Evolutionary conservation across 2,113 vertebrate species (phyloP).

Genomic region (Haplotaxodon microlepis): DNA sequence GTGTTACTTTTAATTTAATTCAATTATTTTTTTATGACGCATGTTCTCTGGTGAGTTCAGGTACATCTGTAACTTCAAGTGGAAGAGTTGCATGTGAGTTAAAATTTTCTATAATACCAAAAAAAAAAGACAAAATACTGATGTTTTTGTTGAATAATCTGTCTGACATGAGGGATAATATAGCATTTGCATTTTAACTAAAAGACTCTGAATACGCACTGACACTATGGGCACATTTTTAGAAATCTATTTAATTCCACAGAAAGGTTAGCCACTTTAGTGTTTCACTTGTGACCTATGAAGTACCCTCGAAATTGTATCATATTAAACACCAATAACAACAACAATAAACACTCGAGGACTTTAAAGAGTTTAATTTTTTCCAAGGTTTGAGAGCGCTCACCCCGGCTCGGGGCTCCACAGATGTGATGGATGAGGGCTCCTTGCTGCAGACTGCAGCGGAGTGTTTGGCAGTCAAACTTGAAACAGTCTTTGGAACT

Average conservation of each 20-base stretch:
- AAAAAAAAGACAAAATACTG: not conserved
- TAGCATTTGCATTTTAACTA: not conserved
- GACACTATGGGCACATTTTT: not conserved
- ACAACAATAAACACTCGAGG: not conserved
- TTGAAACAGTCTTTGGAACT: not conserved
- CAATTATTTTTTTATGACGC: not conserved
- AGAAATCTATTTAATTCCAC: not conserved
- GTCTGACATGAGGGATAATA: not conserved
- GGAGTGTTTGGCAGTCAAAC: not conserved
- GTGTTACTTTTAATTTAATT: not conserved
- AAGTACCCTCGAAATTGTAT: not conserved
- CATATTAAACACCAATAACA: not conserved
- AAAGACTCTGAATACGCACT: not conserved
- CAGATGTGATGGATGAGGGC: not conserved
- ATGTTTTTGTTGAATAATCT: not conserved
- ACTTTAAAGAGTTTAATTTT: not conserved
- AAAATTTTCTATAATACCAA: not conserved
- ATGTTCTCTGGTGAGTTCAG: not conserved
- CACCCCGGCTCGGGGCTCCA: not conserved
- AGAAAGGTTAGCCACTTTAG: not conserved
- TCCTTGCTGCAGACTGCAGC: not conserved
- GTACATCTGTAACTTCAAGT: not conserved
- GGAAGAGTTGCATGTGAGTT: not conserved
- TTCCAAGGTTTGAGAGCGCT: not conserved
- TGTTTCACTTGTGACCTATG: not conserved